Base-by-base conservation (phyloP, 2,888 invertebrate genomes). In the Lycocerus yunnanus region DNA sequence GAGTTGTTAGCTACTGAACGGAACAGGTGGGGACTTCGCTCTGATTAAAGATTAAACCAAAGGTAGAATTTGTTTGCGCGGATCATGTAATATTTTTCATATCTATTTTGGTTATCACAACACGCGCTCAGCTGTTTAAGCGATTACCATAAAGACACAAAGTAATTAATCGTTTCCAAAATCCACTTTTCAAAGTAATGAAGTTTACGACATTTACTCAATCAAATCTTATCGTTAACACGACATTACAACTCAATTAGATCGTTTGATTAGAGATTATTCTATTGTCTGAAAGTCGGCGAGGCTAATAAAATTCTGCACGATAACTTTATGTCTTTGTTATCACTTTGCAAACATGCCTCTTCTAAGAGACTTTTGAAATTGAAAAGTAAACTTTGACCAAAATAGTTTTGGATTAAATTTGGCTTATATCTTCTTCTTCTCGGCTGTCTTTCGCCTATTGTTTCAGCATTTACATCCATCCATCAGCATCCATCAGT, bases 11-110 rank as follows among this genome's bases (percentile, higher is more conserved):
- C 68, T 59, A 67, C 69, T 61, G 69, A 69, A 69, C 67, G 21
- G 72, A 72, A 20, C 75, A 75, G 70, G 75, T 75, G 75, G 75
- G 75, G 75, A 70, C 66, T 75, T 63, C 65, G 75, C 58, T 68
- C 69, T 21, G 74, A 71, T 74, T 74, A 71, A 67, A 67, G 71
- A 74, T 71, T 71, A 68, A 15, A 67, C 58, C 27, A 72, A 43
- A 71, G 75, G 75, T 75, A 69, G 67, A 60, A 66, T 66, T 66
- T n/a, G 21, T 21, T 71, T 66, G 66, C 20, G n/a, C 21, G 27
- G 16, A 58, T 24, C 18, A 14, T 68, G 68, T 59, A 63, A 66
- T 72, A 67, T 60, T 72, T 72, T 68, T 72, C 8, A 15, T 59
- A 65, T 66, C 71, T 59, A 9, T 63, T 63, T 15, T 63, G 61